A percentile compares a stretch with the other conserved stretches of the same genome.
Conservation (phyloP, 2,113 vertebrate genomes). For the Glaucomys volans region DNA sequence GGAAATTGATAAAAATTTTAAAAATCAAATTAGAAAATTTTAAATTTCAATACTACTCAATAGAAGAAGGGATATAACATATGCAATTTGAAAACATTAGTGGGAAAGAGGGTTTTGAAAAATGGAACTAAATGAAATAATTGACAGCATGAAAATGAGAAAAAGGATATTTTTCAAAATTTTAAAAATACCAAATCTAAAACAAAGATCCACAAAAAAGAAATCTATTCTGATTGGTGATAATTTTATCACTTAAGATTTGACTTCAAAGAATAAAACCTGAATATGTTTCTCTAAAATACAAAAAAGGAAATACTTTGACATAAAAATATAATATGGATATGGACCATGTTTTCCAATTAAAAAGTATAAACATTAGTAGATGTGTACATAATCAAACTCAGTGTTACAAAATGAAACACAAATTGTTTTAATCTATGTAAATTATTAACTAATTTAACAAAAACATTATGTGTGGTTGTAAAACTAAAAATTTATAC, state of each 20-base stretch:
- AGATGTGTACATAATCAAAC: neutral
- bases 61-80: neutral
- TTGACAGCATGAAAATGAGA: neutral
- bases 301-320: neutral
- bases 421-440: neutral
- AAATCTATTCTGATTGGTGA: neutral
- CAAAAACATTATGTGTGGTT: neutral
- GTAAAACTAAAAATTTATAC: neutral
- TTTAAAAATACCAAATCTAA: neutral
- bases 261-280: neutral
- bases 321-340: no score
- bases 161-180: neutral
- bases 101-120: neutral
- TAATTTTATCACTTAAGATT: neutral
- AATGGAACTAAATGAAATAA: neutral
- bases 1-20: neutral
- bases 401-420: neutral
- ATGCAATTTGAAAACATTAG: neutral
- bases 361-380: neutral
- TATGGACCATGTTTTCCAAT: neutral
- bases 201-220: neutral
- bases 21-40: neutral
- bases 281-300: neutral
- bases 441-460: neutral
- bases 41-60: neutral